Base-by-base conservation (phyloP, 2,113 vertebrate genomes). In the Heptranchias perlo region DNA sequence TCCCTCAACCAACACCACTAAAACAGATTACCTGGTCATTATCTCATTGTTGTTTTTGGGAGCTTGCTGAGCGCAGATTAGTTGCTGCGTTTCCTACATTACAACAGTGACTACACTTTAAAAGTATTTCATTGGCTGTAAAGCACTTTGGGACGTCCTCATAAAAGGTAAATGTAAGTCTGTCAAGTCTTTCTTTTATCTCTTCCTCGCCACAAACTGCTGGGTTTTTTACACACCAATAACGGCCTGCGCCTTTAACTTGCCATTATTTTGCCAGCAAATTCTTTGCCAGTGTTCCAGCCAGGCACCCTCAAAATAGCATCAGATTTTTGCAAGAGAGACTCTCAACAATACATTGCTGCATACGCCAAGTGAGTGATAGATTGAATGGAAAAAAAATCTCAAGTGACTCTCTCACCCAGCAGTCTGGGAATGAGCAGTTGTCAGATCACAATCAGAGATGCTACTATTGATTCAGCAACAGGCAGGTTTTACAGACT, bases 401-500 rank as follows among this genome's bases (percentile, higher is more conserved):
- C 28, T 76, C 14, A 82, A 82, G 4, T n/a, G 89, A 8, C 44
- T 35, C 44, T 73, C 25, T 47, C 25, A 69, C 23, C 64, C 25
- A 31, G 44, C 47, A 69, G 39, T 11, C 28, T 2, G 28, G 14
- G 44, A 52, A 47, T 49, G 47, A 69, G 44, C 25, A 67, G 2
- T 39, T 95, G 94, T 95, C 64, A 69, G 64, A 73, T 67, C 73
- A 49, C 3, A 69, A 47, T 95, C 94, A 69, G 94, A 69, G 94
- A 47, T 69, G 23, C 3, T 14, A 0, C 47, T 69, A 8, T 95
- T 67, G 64, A 69, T 67, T 35, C 39, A 69, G 11, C 6, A 5
- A 69, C 3, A 6, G 65, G 44, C 94, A 52, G 62, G 62, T 49
- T 95, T 47, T 95, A 31, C 94, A 49, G 11, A 52, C 62, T 52